Evolutionary conservation across 2,888 invertebrate species (phyloP), one percentile per base, ranked within the genome.

Genomic region (Theristus sp.): DNA sequence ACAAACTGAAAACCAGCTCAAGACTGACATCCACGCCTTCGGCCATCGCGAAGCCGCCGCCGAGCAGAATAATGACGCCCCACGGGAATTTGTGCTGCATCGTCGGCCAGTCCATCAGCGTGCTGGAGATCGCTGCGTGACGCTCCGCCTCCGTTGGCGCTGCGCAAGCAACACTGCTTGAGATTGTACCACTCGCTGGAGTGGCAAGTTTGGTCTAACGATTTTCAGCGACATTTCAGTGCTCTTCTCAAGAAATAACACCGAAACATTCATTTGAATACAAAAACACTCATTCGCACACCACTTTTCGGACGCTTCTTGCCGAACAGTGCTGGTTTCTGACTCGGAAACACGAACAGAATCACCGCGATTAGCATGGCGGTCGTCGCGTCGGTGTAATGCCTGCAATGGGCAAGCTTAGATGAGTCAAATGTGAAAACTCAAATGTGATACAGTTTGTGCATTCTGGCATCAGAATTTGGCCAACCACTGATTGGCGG

Each of bases 301-400:
- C n/a, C n/a, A n/a, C n/a, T n/a, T n/a, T n/a, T n/a, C n/a, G n/a
- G n/a, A n/a, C n/a, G n/a, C n/a, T n/a, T n/a, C n/a, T n/a, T n/a
- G n/a, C n/a, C n/a, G n/a, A n/a, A n/a, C n/a, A n/a, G n/a, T 31
- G 66, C 65, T 0, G 86, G 81, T 24, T 65, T 62, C 17, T 84
- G 82, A 66, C 86, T 83, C 0, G 91, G 91, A 28, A 90, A 78
- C 29, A 87, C 77, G 75, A 90, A 91, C 74, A 90, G 82, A 30
- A 89, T 76, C 56, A 89, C 78, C 0, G 86, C 86, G 22, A 90
- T 83, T 65, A 86, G 83, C 71, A 89, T 82, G 0, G 89, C 89
- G 20, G 76, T 74, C 0, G 77, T 77, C 0, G 78, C 77, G 66
- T 78, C 78, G 2, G 73, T 71, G 1, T 76, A 64, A 56, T 66